Conservation (phyloP, 2,888 invertebrate species). For the Acanthosepion lycidas region DNA sequence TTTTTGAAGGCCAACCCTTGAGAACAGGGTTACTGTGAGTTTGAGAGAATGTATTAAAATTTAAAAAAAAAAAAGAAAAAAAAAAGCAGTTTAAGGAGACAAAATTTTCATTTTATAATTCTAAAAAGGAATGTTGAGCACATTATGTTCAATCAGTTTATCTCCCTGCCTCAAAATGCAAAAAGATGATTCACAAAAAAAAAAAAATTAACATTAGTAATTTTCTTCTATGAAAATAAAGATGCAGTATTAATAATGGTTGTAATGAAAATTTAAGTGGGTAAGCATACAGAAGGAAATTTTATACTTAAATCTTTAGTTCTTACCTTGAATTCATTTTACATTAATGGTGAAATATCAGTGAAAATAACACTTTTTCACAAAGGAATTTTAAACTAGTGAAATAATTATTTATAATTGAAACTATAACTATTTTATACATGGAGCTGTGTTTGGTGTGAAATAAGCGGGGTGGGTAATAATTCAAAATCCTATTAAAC, state of each 20-base stretch:
- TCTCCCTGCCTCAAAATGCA: not conserved
- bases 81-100: not conserved
- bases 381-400: no score
- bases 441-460: no score
- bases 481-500: no score
- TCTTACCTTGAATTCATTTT: no score
- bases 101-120: not conserved
- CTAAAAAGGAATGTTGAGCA: not conserved
- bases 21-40: not conserved
- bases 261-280: not conserved
- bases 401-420: no score
- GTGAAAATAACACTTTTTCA: no score
- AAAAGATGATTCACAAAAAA: no score
- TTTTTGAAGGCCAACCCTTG: not conserved
- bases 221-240: not conserved
- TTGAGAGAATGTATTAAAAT: not conserved
- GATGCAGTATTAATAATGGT: not conserved
- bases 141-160: not conserved
- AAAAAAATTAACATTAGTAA: not conserved
- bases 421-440: no score
- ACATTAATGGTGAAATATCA: no score
- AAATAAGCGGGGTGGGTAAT: no score
- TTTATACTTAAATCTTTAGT: no score
- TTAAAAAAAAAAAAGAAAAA: not conserved
- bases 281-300: no score